Base-by-base conservation (phyloP, 1,140 invertebrate genomes). In the Trichogramma pretiosum region DNA sequence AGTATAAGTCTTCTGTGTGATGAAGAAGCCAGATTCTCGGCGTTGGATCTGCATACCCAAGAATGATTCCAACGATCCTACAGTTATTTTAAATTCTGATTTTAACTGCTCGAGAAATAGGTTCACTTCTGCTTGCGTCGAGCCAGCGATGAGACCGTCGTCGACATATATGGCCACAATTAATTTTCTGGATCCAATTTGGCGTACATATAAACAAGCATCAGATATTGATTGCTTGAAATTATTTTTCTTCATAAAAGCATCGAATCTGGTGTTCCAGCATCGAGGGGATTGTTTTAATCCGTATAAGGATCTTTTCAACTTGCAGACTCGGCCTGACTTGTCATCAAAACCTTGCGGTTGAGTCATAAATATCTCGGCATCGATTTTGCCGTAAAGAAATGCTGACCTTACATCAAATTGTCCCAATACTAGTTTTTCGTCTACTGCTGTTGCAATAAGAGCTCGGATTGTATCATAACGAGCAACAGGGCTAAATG, bases 351-450 rank as follows among this genome's bases (percentile, higher is more conserved):
- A 50, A 30, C 33, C 41, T 22, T 50, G 34, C 3, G 48, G 48
- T 21, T 49, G 47, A 7, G 28, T 40, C 46, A 48, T 48, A 34
- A 21, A 48, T 2, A 48, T 48, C 11, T 33, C 32, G 35, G 33
- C 30, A 0, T 66, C 41, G 39, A 68, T 42, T 9, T 55, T 19
- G 17, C 62, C 58, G 44, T 66, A 54, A 10, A 68, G 48, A 45
- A 63, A 65, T 4, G 64, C 65, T 9, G 55, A 58, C 48, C 55
- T 57, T 11, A 68, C 55, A 44, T 66, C 65, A 17, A 63, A 53
- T 30, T 62, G 54, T 17, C 14, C 19, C 3, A 48, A 16, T 5
- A 3, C 2, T 26, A 48, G 33, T 16, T 34, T 41, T 26, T 40
- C 41, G 3, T 5, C 5, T 9, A 30, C 36, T 17, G 28, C 16